Conservation (phyloP, 1,140 invertebrate species). For the Pogonus chalceus region DNA sequence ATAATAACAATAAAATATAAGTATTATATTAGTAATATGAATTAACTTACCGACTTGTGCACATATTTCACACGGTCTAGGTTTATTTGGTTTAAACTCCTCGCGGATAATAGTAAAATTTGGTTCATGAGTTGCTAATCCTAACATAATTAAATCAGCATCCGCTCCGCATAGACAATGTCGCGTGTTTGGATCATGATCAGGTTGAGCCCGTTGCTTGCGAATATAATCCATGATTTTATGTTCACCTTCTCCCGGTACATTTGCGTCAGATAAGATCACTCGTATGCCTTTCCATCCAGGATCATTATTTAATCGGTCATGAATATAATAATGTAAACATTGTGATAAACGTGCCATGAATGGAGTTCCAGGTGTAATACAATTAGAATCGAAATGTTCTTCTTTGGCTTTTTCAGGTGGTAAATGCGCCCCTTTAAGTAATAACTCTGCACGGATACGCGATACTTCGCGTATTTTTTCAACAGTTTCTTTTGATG, state of each 20-base stretch:
- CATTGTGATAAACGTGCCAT: slow-evolving; percentile 92
- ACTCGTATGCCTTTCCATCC: slow-evolving; percentile 94
- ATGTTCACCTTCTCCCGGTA: slow-evolving; percentile 97
- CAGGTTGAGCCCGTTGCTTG: slow-evolving; percentile 87
- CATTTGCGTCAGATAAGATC: slow-evolving; percentile 96
- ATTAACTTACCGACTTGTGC: slow-evolving; percentile 66
- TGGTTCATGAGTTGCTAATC: slow-evolving; percentile 95
- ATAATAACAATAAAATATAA: slow-evolving; percentile 5
- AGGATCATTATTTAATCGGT: slow-evolving; percentile 87
- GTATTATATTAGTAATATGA: background rate
- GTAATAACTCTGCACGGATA: slow-evolving; percentile 61
- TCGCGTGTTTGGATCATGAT: slow-evolving; percentile 95
- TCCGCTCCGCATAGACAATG: slow-evolving; percentile 98
- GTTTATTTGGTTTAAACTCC: slow-evolving; percentile 97
- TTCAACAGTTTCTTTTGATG: slow-evolving; percentile 89
- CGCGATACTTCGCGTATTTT: slow-evolving; percentile 78
- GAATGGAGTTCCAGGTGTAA: slow-evolving; percentile 96
- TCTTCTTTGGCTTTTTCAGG: slow-evolving; percentile 82
- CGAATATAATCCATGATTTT: slow-evolving; percentile 99
- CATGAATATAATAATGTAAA: slow-evolving; percentile 93
- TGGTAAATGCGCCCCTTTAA: slow-evolving; percentile 73
- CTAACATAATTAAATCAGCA: slow-evolving; percentile 97
- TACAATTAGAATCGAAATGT: slow-evolving; percentile 98
- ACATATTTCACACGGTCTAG: slow-evolving; percentile 93
- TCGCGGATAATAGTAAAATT: slow-evolving; percentile 97